Percentiles rank a stretch among this genome's conserved stretches.
phyloP scores from a whole-genome alignment of 2,797 vertebrate genomes.

The Alauda arvensis region DNA sequence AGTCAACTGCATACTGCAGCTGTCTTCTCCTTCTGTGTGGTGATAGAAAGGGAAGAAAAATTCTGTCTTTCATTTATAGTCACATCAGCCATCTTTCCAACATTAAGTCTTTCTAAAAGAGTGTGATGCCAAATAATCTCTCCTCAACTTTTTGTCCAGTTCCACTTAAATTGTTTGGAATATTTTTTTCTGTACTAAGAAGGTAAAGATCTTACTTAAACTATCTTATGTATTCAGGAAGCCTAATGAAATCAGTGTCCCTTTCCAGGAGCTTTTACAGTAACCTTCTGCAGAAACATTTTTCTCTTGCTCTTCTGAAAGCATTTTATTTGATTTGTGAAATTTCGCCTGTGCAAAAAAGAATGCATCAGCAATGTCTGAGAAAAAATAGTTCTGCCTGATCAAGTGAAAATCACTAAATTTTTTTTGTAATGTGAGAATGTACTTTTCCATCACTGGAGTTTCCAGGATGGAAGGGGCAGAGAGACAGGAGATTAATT shows the following conservation, averaged over 20 bases:
- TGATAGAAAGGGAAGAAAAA: background rate
- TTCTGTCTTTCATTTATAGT: background rate
- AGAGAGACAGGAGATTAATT: background rate
- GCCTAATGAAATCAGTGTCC: background rate
- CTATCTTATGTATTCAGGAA: background rate
- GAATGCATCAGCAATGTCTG: background rate
- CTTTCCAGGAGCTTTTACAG: background rate
- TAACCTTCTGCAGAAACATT: background rate
- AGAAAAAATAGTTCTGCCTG: background rate
- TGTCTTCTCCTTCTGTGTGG: background rate
- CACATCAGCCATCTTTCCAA: background rate
- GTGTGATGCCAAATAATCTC: background rate
- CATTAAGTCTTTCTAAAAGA: background rate
- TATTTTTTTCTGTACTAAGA: background rate
- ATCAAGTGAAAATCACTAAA: background rate
- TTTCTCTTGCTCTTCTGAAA: background rate
- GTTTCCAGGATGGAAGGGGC: background rate
- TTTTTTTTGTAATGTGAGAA: background rate
- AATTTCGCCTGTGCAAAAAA: background rate
- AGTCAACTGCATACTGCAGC: background rate
- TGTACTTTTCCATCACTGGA: background rate
- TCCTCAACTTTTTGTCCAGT: background rate
- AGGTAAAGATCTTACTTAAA: background rate
- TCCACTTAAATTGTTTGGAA: background rate
- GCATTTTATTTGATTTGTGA: background rate